These are phyloP conservation scores for Girardia tigrina DNA, from an alignment of 2,888 invertebrate genomes.

Conservation along the genomic window DNA sequence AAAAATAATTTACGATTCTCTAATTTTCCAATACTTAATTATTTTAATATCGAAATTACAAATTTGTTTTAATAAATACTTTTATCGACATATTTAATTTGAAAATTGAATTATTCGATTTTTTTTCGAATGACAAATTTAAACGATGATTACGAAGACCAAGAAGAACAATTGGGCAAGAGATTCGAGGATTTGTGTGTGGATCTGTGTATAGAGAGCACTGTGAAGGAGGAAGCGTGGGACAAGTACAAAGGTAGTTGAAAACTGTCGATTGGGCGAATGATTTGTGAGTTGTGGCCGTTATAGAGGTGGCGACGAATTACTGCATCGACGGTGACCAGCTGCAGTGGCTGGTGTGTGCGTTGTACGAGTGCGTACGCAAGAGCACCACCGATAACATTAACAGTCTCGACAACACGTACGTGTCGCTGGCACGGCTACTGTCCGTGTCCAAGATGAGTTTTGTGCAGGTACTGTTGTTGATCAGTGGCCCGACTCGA, in stretches of 20 bases:
- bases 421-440: not conserved
- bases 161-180: not conserved
- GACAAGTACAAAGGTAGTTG: slow-evolving; percentile 60
- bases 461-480: not conserved
- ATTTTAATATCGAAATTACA: too few species aligned
- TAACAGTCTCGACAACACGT: not conserved
- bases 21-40: too few species aligned
- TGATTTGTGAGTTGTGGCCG: too few species aligned
- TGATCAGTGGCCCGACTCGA: too few species aligned
- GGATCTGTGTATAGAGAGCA: not conserved
- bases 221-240: slow-evolving; percentile 59
- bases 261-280: too few species aligned
- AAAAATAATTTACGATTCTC: too few species aligned
- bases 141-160: not conserved
- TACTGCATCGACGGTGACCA: slow-evolving; percentile 58
- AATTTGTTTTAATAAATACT: too few species aligned
- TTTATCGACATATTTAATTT: too few species aligned
- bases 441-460: not conserved
- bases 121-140: not conserved
- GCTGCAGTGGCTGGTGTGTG: slow-evolving; percentile 83
- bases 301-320: slow-evolving; percentile 37
- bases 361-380: not conserved
- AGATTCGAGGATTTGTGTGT: not conserved
- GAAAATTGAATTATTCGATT: too few species aligned
- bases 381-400: not conserved